Evolutionary conservation across 1,140 invertebrate genomes (phyloP).

Genomic region (Zaprionus ornatus): DNA sequence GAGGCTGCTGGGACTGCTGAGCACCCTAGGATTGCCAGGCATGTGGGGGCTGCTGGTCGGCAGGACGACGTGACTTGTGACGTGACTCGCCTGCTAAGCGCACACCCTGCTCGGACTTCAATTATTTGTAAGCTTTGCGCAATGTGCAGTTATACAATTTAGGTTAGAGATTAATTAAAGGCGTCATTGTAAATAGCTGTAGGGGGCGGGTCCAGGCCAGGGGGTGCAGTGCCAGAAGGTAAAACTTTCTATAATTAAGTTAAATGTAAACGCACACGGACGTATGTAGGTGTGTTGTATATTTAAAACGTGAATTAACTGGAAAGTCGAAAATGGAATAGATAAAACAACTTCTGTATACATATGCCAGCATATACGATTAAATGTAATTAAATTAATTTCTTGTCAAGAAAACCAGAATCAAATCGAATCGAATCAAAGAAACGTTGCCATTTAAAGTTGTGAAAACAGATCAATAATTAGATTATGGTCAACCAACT

Average conservation of each 20-base stretch:
- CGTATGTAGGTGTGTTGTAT: constrained; percentile 43
- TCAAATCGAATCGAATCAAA: constrained; percentile 17
- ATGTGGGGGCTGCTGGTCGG: constrained; percentile 31
- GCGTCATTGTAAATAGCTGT: constrained; percentile 69
- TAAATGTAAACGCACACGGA: constrained; percentile 50
- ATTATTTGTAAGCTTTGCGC: constrained; percentile 78
- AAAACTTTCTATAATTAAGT: constrained; percentile 69
- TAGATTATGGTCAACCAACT: constrained; percentile 69
- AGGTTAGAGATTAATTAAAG: constrained; percentile 82
- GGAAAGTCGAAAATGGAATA: constrained; percentile 5
- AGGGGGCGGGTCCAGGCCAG: background rate
- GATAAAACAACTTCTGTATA: background rate
- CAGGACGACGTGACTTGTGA: constrained; percentile 60
- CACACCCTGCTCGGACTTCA: constrained; percentile 56
- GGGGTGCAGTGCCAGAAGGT: constrained; percentile 14
- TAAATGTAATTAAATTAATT: constrained; percentile 14
- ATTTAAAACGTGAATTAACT: constrained; percentile 22
- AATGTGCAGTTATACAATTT: constrained; percentile 77
- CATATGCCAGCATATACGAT: constrained; percentile 11
- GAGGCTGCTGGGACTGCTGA: constrained; percentile 35
- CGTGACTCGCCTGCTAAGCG: constrained; percentile 74
- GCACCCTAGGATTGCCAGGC: constrained; percentile 38
- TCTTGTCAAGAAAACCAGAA: constrained; percentile 15
- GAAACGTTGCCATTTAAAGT: constrained; percentile 58
- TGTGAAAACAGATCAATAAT: constrained; percentile 79